Conservation (phyloP, 2,113 vertebrate genomes). For the Hystrix brachyura region DNA sequence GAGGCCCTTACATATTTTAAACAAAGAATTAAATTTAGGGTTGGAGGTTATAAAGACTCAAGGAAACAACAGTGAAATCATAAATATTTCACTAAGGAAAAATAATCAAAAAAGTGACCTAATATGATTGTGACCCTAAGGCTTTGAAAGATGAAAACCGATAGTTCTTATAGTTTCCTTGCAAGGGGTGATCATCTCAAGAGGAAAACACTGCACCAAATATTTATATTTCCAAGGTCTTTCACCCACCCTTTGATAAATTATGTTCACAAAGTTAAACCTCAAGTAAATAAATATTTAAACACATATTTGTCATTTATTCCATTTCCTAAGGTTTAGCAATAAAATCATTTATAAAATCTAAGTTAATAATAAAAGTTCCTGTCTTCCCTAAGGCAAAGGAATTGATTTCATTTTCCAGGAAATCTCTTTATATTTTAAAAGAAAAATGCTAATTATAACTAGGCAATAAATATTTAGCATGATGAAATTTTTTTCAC, state of each 20-base stretch:
- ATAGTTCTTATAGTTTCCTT: neutral
- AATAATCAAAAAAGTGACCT: neutral
- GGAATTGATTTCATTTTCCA: constrained; percentile 40
- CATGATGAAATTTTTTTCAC: neutral
- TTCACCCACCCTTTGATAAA: neutral
- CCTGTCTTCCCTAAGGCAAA: neutral
- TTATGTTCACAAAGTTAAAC: constrained; percentile 46
- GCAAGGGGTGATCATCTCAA: neutral
- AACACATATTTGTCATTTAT: neutral
- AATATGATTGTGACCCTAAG: neutral
- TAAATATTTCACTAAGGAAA: neutral
- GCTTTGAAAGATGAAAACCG: neutral
- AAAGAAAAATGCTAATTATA: constrained; percentile 48
- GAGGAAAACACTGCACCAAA: neutral
- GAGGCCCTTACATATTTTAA: neutral
- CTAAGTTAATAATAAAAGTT: constrained; percentile 66
- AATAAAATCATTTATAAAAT: constrained; percentile 56
- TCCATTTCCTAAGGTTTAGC: constrained; percentile 32
- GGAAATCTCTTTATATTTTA: constrained; percentile 44
- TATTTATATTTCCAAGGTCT: constrained; percentile 15
- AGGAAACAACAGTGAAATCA: neutral
- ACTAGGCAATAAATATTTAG: neutral
- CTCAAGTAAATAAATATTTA: constrained; percentile 53
- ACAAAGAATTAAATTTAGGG: neutral
- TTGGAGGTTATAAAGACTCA: neutral